Evolutionary conservation across 2,113 vertebrate species (phyloP).

Genomic region (Macquaria ambigua): DNA sequence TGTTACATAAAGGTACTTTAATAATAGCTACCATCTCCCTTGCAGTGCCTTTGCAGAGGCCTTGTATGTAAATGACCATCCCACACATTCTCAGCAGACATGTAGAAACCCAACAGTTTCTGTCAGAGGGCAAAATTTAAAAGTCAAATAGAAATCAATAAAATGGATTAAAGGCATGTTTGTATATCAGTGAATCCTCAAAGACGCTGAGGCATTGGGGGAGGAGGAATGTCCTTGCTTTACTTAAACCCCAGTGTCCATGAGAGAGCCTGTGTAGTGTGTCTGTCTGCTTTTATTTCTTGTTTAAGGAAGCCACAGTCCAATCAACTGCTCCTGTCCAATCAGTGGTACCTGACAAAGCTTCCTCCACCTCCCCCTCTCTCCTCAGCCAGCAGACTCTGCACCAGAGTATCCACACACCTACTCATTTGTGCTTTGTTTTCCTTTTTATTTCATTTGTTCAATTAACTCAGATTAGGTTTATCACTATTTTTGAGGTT

Average conservation of each 20-base stretch:
- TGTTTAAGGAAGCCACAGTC: neutral
- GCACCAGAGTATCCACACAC: constrained; percentile 6
- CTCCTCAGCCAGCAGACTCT: neutral
- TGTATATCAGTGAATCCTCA: constrained; percentile 67
- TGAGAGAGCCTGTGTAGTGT: neutral
- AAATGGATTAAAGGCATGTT: constrained; percentile 74
- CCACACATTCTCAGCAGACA: constrained; percentile 59
- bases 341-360: neutral
- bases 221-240: constrained; percentile 23
- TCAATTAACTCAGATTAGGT: neutral
- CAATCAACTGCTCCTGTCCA: neutral
- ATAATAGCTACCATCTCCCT: constrained; percentile 36
- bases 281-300: neutral
- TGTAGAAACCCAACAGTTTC: constrained; percentile 55
- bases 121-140: constrained; percentile 82
- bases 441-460: neutral
- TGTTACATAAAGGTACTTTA: constrained; percentile 44
- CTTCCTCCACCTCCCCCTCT: neutral
- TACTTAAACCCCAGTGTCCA: neutral
- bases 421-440: neutral
- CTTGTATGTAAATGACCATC: constrained; percentile 60
- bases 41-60: constrained; percentile 19
- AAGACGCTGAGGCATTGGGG: constrained; percentile 30
- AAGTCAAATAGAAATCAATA: constrained; percentile 84
- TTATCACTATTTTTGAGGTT: neutral